Evolutionary conservation across 2,113 vertebrate species (phyloP).

Genomic region (Oriolus oriolus): DNA sequence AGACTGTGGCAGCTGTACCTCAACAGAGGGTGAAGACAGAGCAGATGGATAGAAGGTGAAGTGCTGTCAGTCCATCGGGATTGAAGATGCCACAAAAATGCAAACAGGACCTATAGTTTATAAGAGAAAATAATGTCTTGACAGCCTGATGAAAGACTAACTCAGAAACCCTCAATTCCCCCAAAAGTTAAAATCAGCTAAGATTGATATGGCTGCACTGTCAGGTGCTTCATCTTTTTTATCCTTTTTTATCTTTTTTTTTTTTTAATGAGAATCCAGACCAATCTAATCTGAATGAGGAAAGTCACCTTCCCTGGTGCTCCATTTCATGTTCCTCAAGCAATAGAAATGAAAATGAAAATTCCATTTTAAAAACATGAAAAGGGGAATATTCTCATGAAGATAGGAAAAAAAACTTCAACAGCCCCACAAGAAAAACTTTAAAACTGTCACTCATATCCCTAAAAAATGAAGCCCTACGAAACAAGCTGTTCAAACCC

Average conservation of each 20-base stretch:
- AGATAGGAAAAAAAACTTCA: background rate
- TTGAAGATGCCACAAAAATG: background rate
- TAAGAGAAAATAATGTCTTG: slow-evolving; percentile 9
- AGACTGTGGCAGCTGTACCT: slow-evolving; percentile 28
- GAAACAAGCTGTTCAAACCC: background rate
- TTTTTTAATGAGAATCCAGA: background rate
- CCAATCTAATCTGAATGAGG: background rate
- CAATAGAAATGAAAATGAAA: slow-evolving; percentile 34
- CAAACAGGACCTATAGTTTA: background rate
- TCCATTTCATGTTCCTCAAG: slow-evolving; percentile 3
- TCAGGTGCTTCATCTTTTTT: background rate
- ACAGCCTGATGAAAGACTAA: slow-evolving; percentile 17
- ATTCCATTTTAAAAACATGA: slow-evolving; percentile 23
- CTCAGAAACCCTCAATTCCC: background rate
- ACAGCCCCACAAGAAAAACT: background rate
- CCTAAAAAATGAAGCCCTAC: background rate
- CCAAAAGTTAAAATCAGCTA: background rate
- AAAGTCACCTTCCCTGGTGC: slow-evolving; percentile 18
- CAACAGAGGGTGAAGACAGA: slow-evolving; percentile 6
- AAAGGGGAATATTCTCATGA: background rate
- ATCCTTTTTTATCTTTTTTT: background rate
- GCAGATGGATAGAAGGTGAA: slow-evolving; percentile 48
- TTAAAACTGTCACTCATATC: background rate
- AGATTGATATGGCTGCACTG: background rate
- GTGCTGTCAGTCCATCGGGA: background rate